Conservation (phyloP, 2,888 invertebrate species). For the Sepioteuthis lessoniana region DNA sequence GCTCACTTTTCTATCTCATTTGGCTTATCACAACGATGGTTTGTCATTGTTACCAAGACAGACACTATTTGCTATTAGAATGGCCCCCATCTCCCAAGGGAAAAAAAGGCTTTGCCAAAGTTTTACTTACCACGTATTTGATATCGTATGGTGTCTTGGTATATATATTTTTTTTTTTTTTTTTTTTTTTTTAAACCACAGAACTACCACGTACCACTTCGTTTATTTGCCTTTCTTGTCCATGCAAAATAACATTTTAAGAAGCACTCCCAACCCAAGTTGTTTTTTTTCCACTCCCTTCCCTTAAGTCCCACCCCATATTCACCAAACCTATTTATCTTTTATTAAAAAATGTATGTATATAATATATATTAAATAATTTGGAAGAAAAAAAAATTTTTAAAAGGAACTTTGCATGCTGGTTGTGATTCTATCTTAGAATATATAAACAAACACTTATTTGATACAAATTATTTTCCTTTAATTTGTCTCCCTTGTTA, state of each 20-base stretch:
- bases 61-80: neutral
- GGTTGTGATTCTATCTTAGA: neutral
- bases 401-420: neutral
- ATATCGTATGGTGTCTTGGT: neutral
- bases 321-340: neutral
- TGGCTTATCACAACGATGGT: too few species aligned
- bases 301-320: too few species aligned
- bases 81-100: neutral
- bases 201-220: neutral
- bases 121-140: neutral
- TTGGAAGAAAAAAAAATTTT: neutral
- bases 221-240: conserved; percentile 12
- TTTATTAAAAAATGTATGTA: neutral
- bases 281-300: too few species aligned
- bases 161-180: neutral
- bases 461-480: too few species aligned
- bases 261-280: neutral
- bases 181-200: neutral
- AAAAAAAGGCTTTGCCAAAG: neutral
- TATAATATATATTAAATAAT: neutral
- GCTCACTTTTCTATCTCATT: neutral
- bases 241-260: neutral
- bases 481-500: too few species aligned
- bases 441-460: neutral
- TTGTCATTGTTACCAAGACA: neutral